Evolutionary conservation across 2,113 vertebrate species (phyloP).

Genomic region (Coreoperca whiteheadi): DNA sequence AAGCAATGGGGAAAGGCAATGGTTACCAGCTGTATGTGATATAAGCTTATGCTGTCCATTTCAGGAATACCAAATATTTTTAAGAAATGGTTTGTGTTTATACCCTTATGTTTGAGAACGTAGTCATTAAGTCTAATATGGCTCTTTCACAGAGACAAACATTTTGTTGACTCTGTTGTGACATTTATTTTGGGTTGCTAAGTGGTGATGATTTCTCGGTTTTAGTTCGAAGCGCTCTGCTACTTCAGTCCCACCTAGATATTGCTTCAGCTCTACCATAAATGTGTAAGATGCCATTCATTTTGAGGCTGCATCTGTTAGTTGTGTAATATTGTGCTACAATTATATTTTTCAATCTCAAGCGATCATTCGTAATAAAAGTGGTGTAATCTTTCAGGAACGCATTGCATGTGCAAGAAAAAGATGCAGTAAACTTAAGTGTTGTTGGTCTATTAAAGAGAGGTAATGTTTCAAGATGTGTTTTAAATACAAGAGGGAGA

Average conservation of each 20-base stretch:
- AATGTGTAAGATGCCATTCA: neutral
- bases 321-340: neutral
- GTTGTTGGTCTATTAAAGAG: neutral
- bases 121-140: neutral
- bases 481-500: neutral
- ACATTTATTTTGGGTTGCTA: constrained; percentile 3
- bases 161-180: neutral
- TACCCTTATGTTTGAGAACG: neutral
- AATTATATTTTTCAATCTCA: neutral
- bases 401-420: neutral
- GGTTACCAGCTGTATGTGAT: neutral
- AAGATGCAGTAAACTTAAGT: neutral
- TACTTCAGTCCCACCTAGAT: neutral
- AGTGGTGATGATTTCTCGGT: neutral
- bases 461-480: neutral
- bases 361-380: neutral
- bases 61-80: neutral
- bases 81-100: neutral
- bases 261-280: neutral
- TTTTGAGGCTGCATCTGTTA: neutral
- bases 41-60: neutral
- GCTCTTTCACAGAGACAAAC: neutral
- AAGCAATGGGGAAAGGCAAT: neutral
- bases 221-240: neutral
- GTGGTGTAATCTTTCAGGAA: neutral